These are phyloP conservation scores for Todiramphus chloris DNA, from an alignment of 2,113 vertebrate species.

Conservation along the genomic window DNA sequence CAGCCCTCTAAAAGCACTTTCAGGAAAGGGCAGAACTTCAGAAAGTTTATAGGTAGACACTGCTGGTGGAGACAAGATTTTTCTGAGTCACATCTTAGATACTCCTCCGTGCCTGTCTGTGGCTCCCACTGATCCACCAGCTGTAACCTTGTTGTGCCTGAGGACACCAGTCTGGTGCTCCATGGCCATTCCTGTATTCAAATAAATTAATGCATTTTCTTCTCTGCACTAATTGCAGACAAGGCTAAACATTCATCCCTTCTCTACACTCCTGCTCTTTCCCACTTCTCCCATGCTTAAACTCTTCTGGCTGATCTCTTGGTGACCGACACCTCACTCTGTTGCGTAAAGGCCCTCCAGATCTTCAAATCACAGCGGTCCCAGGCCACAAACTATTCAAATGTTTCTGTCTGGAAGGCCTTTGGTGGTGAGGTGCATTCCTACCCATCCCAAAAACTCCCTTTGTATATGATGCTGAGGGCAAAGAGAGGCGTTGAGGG, in stretches of 20 bases:
- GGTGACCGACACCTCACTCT: background rate
- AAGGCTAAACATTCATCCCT: background rate
- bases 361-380: background rate
- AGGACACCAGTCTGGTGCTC: background rate
- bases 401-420: background rate
- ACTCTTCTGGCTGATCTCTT: background rate
- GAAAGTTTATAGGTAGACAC: background rate
- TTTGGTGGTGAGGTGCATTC: background rate
- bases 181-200: background rate
- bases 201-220: background rate
- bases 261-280: background rate
- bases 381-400: background rate
- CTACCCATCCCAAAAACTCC: background rate
- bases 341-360: rapidly evolving
- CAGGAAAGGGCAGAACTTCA: background rate
- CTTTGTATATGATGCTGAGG: background rate
- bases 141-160: background rate
- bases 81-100: background rate
- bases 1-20: background rate
- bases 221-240: background rate
- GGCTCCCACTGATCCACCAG: background rate
- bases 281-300: background rate
- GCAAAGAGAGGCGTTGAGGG: background rate
- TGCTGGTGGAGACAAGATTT: background rate
- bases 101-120: background rate